These are phyloP conservation scores for Pseudoips prasinana DNA, from an alignment of 2,888 invertebrate species.

Conservation along the genomic window DNA sequence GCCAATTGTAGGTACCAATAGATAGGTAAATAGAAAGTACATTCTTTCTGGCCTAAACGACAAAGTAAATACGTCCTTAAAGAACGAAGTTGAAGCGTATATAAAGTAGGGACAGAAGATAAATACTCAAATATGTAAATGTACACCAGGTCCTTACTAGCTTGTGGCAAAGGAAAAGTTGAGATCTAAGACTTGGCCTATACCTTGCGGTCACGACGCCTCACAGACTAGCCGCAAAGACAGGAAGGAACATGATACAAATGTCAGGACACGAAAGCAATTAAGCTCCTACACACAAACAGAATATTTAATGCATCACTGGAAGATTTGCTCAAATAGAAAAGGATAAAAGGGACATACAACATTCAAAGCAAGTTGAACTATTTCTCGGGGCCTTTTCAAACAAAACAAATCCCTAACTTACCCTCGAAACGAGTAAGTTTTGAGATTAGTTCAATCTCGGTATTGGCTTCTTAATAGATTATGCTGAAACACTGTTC, in stretches of 20 bases:
- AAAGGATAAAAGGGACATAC: conserved; percentile 11
- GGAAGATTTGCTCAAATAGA: conserved; percentile 16
- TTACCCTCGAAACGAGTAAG: conserved; percentile 6
- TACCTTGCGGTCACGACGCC: conserved; percentile 19
- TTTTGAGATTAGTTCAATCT: conserved; percentile 18
- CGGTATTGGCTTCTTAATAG: conserved; percentile 7
- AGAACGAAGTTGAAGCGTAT: no score
- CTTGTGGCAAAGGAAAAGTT: conserved; percentile 14
- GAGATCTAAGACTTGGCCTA: conserved; percentile 20
- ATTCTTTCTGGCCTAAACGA: no score
- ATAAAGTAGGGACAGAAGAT: conserved; percentile 1
- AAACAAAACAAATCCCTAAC: conserved; percentile 14
- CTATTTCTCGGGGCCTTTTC: conserved; percentile 12
- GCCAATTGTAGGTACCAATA: no score
- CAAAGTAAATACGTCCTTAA: no score
- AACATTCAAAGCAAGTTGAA: conserved; percentile 15
- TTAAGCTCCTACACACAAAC: conserved; percentile 24
- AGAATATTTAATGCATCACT: conserved; percentile 27
- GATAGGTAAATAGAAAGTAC: no score
- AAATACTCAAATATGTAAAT: conserved; percentile 12
- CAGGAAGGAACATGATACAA: conserved; percentile 16
- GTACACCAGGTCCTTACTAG: conserved; percentile 3
- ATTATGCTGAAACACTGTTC: conserved; percentile 14
- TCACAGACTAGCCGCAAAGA: conserved; percentile 6
- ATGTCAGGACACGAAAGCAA: conserved; percentile 13